Evolutionary conservation across 2,113 vertebrate genomes (phyloP), one percentile per base, ranked within the genome.

Genomic region (Otis tarda): DNA sequence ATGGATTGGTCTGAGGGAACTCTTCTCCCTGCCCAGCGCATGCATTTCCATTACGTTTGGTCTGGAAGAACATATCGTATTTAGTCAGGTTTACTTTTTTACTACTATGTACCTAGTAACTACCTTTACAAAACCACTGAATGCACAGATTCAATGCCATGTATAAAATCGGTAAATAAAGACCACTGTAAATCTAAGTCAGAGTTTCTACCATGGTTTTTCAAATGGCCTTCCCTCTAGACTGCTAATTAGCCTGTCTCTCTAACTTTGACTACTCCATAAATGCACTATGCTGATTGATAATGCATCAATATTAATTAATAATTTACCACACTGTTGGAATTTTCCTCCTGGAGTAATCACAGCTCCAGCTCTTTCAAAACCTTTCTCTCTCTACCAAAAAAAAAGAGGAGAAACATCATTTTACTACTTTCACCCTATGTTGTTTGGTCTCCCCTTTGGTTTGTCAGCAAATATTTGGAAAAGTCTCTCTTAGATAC

Each of bases 291-390:
- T 61, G 23, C 79, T 93, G 93, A 95, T 90, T 95, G 97, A 97
- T 79, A 78, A 78, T 76, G 76, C 69, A 92, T 98, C 97, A 52
- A 97, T 97, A 96, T 94, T 91, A 92, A 96, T 98, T 96, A 96
- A 98, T 98, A 98, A 98, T 98, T 98, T 93, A 98, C 67, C 69
- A 61, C 83, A 65, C 55, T 90, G 79, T 90, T 96, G 91, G 95
- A 97, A 76, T 96, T 96, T 97, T 97, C 90, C 59, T 79, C 68
- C 87, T n/a, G n/a, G n/a, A n/a, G 93, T 97, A 97, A 97, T 97
- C 97, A 97, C 96, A 97, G 90, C 87, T 95, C 80, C 83, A 94
- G 79, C 52, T 95, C 67, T 75, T 83, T 91, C 74, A 94, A 91
- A 96, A 90, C 79, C 45, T 45, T 87, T 35, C 45, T 69, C 56